phyloP scores from a whole-genome alignment of 2,888 invertebrate genomes.

The Lepidochrysops patricia region DNA sequence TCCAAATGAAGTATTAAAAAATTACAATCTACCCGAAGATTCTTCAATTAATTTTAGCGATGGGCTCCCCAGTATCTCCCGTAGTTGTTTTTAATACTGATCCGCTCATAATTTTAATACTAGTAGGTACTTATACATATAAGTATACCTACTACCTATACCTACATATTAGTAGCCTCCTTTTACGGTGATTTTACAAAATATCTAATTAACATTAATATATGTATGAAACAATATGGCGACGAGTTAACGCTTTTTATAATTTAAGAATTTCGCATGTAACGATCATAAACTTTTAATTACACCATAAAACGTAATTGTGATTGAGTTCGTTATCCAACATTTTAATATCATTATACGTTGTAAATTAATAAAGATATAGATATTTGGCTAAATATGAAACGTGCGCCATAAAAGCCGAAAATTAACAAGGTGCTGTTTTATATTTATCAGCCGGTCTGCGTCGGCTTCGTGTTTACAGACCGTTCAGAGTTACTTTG shows the following conservation, averaged over 20 bases:
- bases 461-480: conserved; percentile 33
- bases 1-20: too few relatives aligned
- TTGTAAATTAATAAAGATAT: conserved; percentile 32
- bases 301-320: conserved; percentile 10
- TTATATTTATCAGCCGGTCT: conserved; percentile 63
- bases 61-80: too few relatives aligned
- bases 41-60: too few relatives aligned
- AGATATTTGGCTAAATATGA: conserved; percentile 47
- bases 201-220: background rate
- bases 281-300: conserved; percentile 7
- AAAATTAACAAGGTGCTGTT: conserved; percentile 67
- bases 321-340: conserved; percentile 13
- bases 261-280: conserved; percentile 1
- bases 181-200: too few relatives aligned
- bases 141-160: too few relatives aligned
- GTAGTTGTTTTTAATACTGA: too few relatives aligned
- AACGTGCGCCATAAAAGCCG: conserved; percentile 60
- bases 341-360: conserved; percentile 18
- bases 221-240: background rate
- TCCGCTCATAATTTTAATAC: too few relatives aligned
- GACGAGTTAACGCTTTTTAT: background rate
- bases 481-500: background rate
- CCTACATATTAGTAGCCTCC: too few relatives aligned
- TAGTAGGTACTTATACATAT: too few relatives aligned
- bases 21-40: too few relatives aligned